These are phyloP conservation scores for Ctenoplectra terminalis DNA, from an alignment of 1,140 invertebrate species.

Conservation along the genomic window DNA sequence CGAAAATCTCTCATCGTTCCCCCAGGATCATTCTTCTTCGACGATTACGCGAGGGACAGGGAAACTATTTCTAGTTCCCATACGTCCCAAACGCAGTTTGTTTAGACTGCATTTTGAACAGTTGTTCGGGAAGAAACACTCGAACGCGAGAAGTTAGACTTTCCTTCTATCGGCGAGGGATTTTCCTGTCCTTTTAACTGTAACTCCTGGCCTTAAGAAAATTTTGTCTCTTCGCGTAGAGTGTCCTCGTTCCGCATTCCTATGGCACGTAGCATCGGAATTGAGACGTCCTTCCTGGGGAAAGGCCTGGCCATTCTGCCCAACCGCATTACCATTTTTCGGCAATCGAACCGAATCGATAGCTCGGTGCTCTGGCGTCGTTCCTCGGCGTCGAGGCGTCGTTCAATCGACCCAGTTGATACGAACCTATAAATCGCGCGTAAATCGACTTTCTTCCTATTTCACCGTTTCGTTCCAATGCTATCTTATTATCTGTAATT, in stretches of 20 bases:
- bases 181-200: constrained; percentile 5
- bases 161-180: neutral
- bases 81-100: neutral
- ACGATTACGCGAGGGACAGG: neutral
- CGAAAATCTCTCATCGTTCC: neutral
- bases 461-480: constrained; percentile 18
- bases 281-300: constrained; percentile 34
- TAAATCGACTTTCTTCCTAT: neutral
- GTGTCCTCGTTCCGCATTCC: constrained; percentile 38
- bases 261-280: constrained; percentile 23
- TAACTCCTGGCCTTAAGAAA: neutral
- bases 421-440: constrained; percentile 24
- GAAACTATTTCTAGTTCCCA: neutral
- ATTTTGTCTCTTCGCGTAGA: neutral
- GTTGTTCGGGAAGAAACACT: neutral
- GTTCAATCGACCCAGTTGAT: constrained; percentile 19
- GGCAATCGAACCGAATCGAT: constrained; percentile 54
- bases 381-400: neutral
- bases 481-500: constrained; percentile 14
- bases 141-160: neutral
- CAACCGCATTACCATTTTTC: constrained; percentile 56
- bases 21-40: neutral
- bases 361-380: neutral
- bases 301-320: constrained; percentile 15
- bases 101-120: constrained; percentile 2